Evolutionary conservation across 2,888 invertebrate species (phyloP).

Genomic region (Agriopis marginaria): DNA sequence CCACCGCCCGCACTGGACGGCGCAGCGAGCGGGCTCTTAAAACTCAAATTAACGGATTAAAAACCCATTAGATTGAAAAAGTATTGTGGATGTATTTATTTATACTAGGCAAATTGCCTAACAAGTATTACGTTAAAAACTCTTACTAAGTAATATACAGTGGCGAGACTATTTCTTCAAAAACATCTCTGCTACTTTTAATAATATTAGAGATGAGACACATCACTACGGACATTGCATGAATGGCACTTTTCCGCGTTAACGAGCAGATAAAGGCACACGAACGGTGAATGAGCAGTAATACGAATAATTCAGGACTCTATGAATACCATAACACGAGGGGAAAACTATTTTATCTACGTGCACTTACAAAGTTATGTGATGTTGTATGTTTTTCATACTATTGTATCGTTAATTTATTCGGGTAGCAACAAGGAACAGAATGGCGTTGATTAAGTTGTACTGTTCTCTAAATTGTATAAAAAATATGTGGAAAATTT

Average conservation of each 20-base stretch:
- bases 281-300: conserved; percentile 55
- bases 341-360: conserved; percentile 25
- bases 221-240: conserved; percentile 40
- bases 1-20: no score
- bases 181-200: background rate
- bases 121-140: no score
- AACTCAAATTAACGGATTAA: no score
- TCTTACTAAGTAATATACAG: no score
- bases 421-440: background rate
- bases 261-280: conserved; percentile 55
- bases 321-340: conserved; percentile 42
- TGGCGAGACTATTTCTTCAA: background rate
- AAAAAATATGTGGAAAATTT: no score
- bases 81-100: no score
- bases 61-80: background rate
- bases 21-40: no score
- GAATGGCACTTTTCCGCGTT: conserved; percentile 47
- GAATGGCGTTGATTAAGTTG: no score
- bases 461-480: no score
- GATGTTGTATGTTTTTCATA: background rate
- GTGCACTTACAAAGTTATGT: background rate
- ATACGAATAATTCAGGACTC: conserved; percentile 46
- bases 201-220: background rate
- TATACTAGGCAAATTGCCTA: no score
- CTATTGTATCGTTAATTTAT: background rate